phyloP scores from a whole-genome alignment of 2,888 invertebrate species.

The Lymantria monacha region DNA sequence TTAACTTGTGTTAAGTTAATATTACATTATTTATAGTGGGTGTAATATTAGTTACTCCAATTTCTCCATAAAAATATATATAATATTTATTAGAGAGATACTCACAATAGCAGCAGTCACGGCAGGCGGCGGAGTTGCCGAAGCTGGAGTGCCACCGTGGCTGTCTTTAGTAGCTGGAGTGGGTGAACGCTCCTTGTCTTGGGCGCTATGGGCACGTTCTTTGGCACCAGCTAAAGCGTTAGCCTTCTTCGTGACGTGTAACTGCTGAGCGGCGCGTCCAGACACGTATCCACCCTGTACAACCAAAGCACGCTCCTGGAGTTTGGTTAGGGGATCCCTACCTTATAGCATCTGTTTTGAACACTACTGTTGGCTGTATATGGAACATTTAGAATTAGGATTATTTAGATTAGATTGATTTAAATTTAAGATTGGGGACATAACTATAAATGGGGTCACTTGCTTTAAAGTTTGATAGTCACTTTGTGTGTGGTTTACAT shows the following conservation, averaged over 20 bases:
- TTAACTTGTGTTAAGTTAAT: too few relatives aligned
- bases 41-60: too few relatives aligned
- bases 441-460: not conserved
- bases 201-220: slow-evolving; percentile 79
- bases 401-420: too few relatives aligned
- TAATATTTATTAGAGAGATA: too few relatives aligned
- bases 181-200: slow-evolving; percentile 73
- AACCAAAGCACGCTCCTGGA: slow-evolving; percentile 85
- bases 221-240: slow-evolving; percentile 85
- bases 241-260: slow-evolving; percentile 88
- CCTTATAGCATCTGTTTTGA: slow-evolving; percentile 70
- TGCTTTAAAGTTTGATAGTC: not conserved
- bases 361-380: slow-evolving; percentile 53
- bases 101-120: slow-evolving; percentile 55
- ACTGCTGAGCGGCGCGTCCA: slow-evolving; percentile 82
- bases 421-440: too few relatives aligned
- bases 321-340: slow-evolving; percentile 80
- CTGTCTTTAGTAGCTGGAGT: slow-evolving; percentile 45
- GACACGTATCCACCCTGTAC: slow-evolving; percentile 86
- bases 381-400: too few relatives aligned
- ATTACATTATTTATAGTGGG: too few relatives aligned
- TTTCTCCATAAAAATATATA: too few relatives aligned
- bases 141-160: slow-evolving; percentile 48
- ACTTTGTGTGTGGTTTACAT: not conserved
- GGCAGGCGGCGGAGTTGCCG: slow-evolving; percentile 65